A percentile compares a stretch with the other conserved stretches of the same genome.
Evolutionary conservation across 2,113 vertebrate species (phyloP).

Genomic region (Gopherus flavomarginatus): DNA sequence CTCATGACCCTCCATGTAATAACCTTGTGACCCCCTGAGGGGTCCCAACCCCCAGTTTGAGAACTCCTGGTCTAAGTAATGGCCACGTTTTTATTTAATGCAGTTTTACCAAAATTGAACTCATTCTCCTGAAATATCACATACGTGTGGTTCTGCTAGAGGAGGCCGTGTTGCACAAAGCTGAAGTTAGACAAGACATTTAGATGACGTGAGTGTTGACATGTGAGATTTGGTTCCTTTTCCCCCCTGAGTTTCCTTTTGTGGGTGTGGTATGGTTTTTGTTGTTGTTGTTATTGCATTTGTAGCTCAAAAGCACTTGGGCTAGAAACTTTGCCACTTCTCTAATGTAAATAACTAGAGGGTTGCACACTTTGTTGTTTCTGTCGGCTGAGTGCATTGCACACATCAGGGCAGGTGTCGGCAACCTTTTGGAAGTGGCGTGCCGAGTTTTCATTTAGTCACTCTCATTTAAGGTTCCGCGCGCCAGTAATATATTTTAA

Average conservation of each 20-base stretch:
- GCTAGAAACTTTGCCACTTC: not conserved
- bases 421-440: too few species aligned
- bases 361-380: not conserved
- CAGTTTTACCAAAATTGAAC: not conserved
- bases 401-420: not conserved
- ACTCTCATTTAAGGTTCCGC: too few species aligned
- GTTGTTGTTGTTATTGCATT: not conserved
- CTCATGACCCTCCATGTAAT: too few species aligned
- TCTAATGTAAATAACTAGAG: not conserved
- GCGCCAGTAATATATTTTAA: too few species aligned
- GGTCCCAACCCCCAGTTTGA: too few species aligned
- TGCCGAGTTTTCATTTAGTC: too few species aligned
- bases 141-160: fast-evolving
- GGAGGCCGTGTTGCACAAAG: not conserved
- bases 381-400: not conserved
- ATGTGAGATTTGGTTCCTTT: not conserved
- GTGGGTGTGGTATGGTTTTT: not conserved
- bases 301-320: not conserved
- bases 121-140: not conserved
- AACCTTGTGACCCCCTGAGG: too few species aligned
- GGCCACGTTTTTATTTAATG: not conserved
- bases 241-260: not conserved
- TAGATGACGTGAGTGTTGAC: not conserved
- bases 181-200: not conserved
- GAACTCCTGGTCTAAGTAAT: not conserved